phyloP scores from a whole-genome alignment of 1,140 invertebrate species.

The Cherax quadricarinatus region DNA sequence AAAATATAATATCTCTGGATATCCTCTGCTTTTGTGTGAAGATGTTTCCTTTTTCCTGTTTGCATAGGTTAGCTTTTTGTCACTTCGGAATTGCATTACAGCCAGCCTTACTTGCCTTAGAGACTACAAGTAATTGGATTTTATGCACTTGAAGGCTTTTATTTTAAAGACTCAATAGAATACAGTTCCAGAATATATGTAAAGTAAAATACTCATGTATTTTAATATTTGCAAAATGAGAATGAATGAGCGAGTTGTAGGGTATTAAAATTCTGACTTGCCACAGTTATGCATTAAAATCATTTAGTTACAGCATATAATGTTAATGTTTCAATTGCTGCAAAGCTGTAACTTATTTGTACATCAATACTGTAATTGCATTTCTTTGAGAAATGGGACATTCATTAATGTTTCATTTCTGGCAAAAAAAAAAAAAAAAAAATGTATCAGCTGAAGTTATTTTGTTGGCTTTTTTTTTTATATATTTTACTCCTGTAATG shows the following conservation, averaged over 20 bases:
- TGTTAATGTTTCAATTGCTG: not conserved
- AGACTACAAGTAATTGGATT: not conserved
- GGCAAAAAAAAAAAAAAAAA: not conserved
- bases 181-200: not conserved
- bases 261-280: not conserved
- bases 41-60: not conserved
- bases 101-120: constrained; percentile 9
- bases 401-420: not conserved
- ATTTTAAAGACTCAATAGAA: not conserved
- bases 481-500: not conserved
- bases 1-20: not conserved
- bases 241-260: not conserved
- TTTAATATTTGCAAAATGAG: not conserved
- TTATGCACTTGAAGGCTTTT: not conserved
- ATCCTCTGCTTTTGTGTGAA: not conserved
- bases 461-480: not conserved
- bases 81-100: not conserved
- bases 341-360: not conserved
- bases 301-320: not conserved
- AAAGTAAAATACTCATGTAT: not conserved
- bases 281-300: not conserved
- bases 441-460: not conserved
- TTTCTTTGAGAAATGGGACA: not conserved
- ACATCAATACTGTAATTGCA: not conserved
- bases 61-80: not conserved